Percentiles rank a stretch among this genome's conserved stretches.
These are phyloP conservation scores for Galbula dea DNA, from an alignment of 2,113 vertebrate genomes.

Conservation along the genomic window DNA sequence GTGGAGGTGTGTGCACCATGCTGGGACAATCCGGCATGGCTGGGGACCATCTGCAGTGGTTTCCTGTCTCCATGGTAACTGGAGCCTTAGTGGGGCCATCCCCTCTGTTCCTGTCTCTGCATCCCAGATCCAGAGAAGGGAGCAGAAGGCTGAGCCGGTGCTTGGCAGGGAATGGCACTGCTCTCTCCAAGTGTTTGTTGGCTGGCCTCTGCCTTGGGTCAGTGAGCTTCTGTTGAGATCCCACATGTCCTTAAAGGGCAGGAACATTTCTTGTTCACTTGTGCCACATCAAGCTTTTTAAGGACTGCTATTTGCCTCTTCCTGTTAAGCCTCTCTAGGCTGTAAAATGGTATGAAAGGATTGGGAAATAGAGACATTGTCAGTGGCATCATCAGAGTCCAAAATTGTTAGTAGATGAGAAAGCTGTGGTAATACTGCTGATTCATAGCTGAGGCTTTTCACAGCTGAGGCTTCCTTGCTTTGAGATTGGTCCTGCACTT, in stretches of 20 bases:
- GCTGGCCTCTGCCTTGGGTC: fast-evolving
- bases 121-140: background rate
- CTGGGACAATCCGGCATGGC: fast-evolving
- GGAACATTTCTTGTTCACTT: background rate
- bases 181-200: background rate
- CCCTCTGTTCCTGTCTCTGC: background rate
- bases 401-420: background rate
- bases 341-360: background rate
- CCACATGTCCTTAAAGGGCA: background rate
- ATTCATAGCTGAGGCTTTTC: background rate
- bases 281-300: background rate
- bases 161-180: background rate
- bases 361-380: background rate
- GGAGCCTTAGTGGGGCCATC: background rate
- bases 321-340: background rate
- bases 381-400: background rate
- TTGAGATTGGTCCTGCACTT: background rate
- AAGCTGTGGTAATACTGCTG: background rate
- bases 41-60: background rate
- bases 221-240: background rate
- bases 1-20: fast-evolving
- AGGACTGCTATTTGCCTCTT: background rate
- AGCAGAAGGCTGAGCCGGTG: background rate
- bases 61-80: background rate
- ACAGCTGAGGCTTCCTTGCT: background rate